Conservation (phyloP, 2,797 vertebrate species). For the Bufotes viridis region DNA sequence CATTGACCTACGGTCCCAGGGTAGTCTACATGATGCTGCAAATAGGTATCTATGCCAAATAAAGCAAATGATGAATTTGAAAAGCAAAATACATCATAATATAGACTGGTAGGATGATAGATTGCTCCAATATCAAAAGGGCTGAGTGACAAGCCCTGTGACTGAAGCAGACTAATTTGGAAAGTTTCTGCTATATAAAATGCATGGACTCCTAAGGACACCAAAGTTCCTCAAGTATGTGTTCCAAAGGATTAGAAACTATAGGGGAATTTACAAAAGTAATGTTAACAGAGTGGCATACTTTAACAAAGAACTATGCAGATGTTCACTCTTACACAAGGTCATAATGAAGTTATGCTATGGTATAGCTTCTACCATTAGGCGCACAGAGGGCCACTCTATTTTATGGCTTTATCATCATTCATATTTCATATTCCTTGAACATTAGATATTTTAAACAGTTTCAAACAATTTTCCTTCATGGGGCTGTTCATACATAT, state of each 20-base stretch:
- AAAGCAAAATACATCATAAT: slow-evolving; percentile 49
- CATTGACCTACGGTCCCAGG: slow-evolving; percentile 48
- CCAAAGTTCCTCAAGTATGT: background rate
- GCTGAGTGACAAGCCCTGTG: slow-evolving; percentile 20
- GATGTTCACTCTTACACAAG: background rate
- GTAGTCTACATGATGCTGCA: slow-evolving; percentile 46
- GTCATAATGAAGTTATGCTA: background rate
- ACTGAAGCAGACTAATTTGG: slow-evolving; percentile 26
- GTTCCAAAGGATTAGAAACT: background rate
- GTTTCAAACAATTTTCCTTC: no score
- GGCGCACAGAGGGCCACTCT: background rate
- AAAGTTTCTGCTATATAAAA: background rate
- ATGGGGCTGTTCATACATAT: background rate
- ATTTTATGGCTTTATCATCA: no score
- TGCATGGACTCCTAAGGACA: background rate
- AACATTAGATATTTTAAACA: no score
- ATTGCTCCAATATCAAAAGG: slow-evolving; percentile 44
- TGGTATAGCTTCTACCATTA: background rate
- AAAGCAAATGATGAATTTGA: slow-evolving; percentile 58
- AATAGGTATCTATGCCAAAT: slow-evolving; percentile 46
- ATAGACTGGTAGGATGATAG: slow-evolving; percentile 48
- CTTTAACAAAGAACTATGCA: background rate
- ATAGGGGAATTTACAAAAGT: background rate
- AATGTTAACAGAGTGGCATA: background rate
- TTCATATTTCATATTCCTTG: no score